Base-by-base conservation (phyloP, 2,888 invertebrate genomes). In the Panzeria rudis region DNA sequence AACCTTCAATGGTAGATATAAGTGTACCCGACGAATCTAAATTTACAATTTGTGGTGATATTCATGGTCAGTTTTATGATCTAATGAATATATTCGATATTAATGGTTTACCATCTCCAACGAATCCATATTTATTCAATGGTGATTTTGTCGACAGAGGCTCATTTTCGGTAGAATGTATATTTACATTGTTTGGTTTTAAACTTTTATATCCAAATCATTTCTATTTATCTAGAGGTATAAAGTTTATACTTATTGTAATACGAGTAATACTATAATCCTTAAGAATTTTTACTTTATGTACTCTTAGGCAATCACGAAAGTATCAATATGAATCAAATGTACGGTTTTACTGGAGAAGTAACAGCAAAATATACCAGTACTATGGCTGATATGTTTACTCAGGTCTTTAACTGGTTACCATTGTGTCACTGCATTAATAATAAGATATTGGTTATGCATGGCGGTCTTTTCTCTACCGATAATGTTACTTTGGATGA, bases 81-180 rank as follows among this genome's bases (percentile, higher is more conserved):
- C 94, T 99, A 84, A 95, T 99, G 95, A 98, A 99, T 93, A 98
- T 99, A 90, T 99, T 99, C 93, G 94, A 97, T 89, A 94, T 99
- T 87, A 99, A 99, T 92, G 99, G 99, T n/a, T 93, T 97, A 84
- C 99, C 99, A 8, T 98, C 98, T 0, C 88, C 96, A 91, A 95
- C 95, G 35, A 99, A 99, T 94, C 99, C 99, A 72, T 99, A 99
- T 93, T 93, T 99, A 88, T 99, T 99, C 93, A 99, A 99, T 93
- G 99, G 99, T 83, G 99, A 99, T 93, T 99, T 99, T 93, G 99
- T 99, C 20, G 99, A 99, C 93, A 94, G 99, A 93, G 99, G 99
- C 15, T 99, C 99, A 0, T 99, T 99, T 93, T 99, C 99, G 44
- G 99, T 99, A 38, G 99, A 99, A 93, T 99, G 99, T 92, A 99